These are phyloP conservation scores for Ameiurus melas DNA, from an alignment of 2,113 vertebrate genomes.

Conservation along the genomic window DNA sequence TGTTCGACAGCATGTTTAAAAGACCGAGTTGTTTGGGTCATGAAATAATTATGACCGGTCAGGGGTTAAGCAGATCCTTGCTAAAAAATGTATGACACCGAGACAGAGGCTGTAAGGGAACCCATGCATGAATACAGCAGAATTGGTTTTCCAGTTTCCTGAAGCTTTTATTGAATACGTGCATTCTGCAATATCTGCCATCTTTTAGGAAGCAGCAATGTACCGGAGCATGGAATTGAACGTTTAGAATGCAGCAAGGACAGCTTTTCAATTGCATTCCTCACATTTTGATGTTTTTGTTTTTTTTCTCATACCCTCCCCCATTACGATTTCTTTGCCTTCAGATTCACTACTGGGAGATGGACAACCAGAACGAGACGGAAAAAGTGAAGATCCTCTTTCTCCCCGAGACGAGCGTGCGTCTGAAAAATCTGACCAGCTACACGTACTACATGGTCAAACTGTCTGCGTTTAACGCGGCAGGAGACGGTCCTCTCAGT, in stretches of 20 bases:
- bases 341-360: slow-evolving; percentile 94
- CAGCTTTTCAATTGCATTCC: not conserved
- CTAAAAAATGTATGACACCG: slow-evolving; percentile 42
- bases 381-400: slow-evolving; percentile 90
- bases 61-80: slow-evolving; percentile 42
- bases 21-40: slow-evolving; percentile 24
- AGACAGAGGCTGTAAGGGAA: slow-evolving; percentile 22
- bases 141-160: slow-evolving; percentile 23
- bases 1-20: slow-evolving; percentile 36
- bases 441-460: slow-evolving; percentile 85
- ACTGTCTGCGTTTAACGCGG: slow-evolving; percentile 88
- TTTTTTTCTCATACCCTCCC: not conserved
- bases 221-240: not conserved
- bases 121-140: slow-evolving; percentile 10
- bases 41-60: slow-evolving; percentile 39
- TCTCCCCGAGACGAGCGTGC: slow-evolving; percentile 80
- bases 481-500: slow-evolving; percentile 88
- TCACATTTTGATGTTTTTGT: not conserved
- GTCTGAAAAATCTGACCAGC: slow-evolving; percentile 89
- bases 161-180: slow-evolving; percentile 25
- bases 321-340: slow-evolving; percentile 11
- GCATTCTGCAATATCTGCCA: not conserved
- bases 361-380: slow-evolving; percentile 79
- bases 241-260: slow-evolving; percentile 1
- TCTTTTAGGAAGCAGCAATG: slow-evolving; percentile 11